Base-by-base conservation (phyloP, 1,140 invertebrate species). In the Sycophila sp. region DNA sequence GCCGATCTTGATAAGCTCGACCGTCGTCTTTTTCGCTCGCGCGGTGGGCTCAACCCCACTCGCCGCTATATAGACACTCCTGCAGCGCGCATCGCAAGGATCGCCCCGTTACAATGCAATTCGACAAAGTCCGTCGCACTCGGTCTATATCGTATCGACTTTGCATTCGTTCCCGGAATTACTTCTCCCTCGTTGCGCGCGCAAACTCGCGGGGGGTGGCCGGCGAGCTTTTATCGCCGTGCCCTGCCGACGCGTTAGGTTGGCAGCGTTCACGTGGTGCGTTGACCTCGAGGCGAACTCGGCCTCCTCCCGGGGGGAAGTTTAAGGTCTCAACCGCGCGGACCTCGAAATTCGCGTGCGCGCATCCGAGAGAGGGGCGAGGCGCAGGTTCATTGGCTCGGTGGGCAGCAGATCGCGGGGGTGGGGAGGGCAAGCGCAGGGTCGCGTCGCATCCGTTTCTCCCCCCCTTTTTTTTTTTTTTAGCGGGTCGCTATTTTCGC, bases 271-370 rank as follows among this genome's bases (percentile, higher is more conserved):
- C 72, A 73, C 68, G 75, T 74, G 73, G 76, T 74, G 66, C 76
- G 72, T 74, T 77, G 73, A 77, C 75, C 75, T 73, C 74, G 72
- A 74, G 69, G 55, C 11, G n/a, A 22, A 15, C 59, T 69, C 49
- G 24, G 40, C 22, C 28, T 36, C 17, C 45, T 13, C 67, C 17
- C 26, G 42, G 8, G 7, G 58, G 66, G 75, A 83, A 82, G 81
- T 83, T 82, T 82, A 83, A 83, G 82, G 82, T 83, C 78, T 74
- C 73, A 60, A 69, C 71, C n/a, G 73, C 51, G 69, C 56, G 67
- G 64, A 53, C 32, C 63, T 56, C 56, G 42, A 68, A 68, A 60
- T 49, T 24, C 32, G 10, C 56, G 19, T 38, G 11, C 17, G 56
- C 53, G 70, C 59, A 47, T 71, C 66, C 24, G 60, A n/a, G 63